Evolutionary conservation across 30 jellyfish, hydroid and myxozoan species (phyloP), one percentile per base, ranked within the genome.

Genomic region (Cassiopea andromeda): DNA sequence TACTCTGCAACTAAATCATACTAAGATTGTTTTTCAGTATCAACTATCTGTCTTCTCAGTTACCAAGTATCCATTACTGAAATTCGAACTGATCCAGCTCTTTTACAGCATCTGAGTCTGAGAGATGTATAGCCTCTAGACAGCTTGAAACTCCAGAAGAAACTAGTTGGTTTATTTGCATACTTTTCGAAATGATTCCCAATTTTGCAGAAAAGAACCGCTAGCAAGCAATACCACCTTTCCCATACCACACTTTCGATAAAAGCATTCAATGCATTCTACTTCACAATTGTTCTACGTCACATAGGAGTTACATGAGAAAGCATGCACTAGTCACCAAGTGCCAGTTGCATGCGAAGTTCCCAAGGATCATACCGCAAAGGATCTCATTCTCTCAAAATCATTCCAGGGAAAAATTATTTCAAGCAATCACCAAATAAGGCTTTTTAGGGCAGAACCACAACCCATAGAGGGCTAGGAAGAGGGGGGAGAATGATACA

Each of bases 401-500:
- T 54, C 64, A 6, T 54, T 54, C 64, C 78, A 69, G 7, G 78
- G 78, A 18, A 18, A 69, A 43, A 69, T 43, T 69, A n/a, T 18
- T 43, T n/a, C 78, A 69, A 69, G 48, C 16, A 69, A 16, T 69
- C 78, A 69, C 16, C 47, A 18, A 69, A 69, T 69, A 69, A 69
- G 78, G 64, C 48, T 69, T n/a, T 69, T 69, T 69, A 69, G 78
- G 78, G 47, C 78, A 69, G 78, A 16, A 7, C 78, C 15, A 69
- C 78, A 9, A 9, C 7, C 47, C 8, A 69, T 16, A 43, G 78
- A 69, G 15, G 9, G 38, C 58, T 10, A 45, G 83, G 83, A 73
- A 27, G 83, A 73, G 83, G 83, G 61, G 83, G 83, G 12, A 73
- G 60, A 48, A 46, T 73, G 83, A 73, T 73, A 15, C 47, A 68